Evolutionary conservation across 2,113 vertebrate genomes (phyloP).

Genomic region (Platichthys flesus): DNA sequence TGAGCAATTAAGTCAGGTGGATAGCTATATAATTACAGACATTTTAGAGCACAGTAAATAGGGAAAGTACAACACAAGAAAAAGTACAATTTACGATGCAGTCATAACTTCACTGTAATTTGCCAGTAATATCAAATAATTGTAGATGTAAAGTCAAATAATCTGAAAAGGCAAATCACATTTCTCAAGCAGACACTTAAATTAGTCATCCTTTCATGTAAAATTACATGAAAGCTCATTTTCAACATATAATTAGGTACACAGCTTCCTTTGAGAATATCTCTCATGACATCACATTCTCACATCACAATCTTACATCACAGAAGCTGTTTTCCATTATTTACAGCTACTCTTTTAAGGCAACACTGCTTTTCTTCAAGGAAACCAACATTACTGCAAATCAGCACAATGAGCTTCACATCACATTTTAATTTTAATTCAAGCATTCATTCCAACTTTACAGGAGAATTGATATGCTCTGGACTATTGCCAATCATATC

Average conservation of each 20-base stretch:
- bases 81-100: conserved; percentile 37
- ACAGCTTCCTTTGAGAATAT: conserved; percentile 1
- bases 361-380: conserved; percentile 32
- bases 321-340: conserved; percentile 16
- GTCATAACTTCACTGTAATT: conserved; percentile 29
- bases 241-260: not conserved
- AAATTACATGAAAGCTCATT: conserved; percentile 38
- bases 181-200: conserved; percentile 53
- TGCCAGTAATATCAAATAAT: conserved; percentile 17
- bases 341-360: conserved; percentile 56
- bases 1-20: conserved; percentile 40
- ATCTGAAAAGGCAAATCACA: conserved; percentile 74
- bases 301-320: not conserved
- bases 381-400: conserved; percentile 16
- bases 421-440: not conserved
- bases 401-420: conserved; percentile 10
- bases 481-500: conserved; percentile 9
- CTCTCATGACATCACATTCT: not conserved
- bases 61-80: conserved; percentile 19
- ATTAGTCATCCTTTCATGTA: conserved; percentile 40
- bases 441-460: conserved; percentile 2
- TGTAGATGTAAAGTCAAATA: conserved; percentile 41
- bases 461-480: not conserved
- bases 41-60: conserved; percentile 58
- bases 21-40: conserved; percentile 60